A percentile compares a stretch with the other conserved stretches of the same genome.
These are phyloP conservation scores for Epizoanthus scotinus DNA, from an alignment of 92 coral and sea anemone genomes.

Conservation along the genomic window DNA sequence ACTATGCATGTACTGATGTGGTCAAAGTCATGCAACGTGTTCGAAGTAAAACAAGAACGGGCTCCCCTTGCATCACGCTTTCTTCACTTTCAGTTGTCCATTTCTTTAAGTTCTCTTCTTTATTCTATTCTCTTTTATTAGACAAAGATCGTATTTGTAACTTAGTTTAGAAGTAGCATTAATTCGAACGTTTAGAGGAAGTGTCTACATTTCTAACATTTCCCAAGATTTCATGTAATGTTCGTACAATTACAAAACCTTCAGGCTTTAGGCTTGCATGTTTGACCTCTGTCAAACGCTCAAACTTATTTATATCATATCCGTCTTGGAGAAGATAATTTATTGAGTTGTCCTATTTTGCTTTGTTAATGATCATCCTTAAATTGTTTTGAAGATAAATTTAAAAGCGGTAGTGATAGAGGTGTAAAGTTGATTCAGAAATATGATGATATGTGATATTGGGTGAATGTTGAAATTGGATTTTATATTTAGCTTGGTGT, in stretches of 20 bases:
- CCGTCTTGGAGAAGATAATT: neutral
- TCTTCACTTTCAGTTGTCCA: neutral
- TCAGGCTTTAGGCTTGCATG: neutral
- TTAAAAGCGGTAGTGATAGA: neutral
- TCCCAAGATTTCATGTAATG: neutral
- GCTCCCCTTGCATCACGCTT: conserved; percentile 10
- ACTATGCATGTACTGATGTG: neutral
- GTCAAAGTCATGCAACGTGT: conserved; percentile 30
- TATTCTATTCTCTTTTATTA: neutral
- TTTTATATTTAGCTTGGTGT: neutral
- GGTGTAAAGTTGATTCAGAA: neutral
- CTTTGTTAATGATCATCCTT: neutral
- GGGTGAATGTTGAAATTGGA: neutral
- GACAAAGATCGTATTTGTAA: neutral
- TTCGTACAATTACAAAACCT: neutral
- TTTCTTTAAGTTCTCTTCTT: neutral
- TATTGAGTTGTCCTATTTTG: neutral
- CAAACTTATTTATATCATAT: neutral
- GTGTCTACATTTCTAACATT: neutral
- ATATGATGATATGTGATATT: neutral
- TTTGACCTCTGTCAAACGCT: conserved; percentile 12
- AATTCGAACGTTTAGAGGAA: neutral
- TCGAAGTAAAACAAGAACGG: conserved; percentile 17
- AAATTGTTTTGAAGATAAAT: neutral
- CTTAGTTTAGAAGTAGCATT: neutral